Evolutionary conservation across 2,888 invertebrate genomes (phyloP).

Genomic region (Cantharis rufa): DNA sequence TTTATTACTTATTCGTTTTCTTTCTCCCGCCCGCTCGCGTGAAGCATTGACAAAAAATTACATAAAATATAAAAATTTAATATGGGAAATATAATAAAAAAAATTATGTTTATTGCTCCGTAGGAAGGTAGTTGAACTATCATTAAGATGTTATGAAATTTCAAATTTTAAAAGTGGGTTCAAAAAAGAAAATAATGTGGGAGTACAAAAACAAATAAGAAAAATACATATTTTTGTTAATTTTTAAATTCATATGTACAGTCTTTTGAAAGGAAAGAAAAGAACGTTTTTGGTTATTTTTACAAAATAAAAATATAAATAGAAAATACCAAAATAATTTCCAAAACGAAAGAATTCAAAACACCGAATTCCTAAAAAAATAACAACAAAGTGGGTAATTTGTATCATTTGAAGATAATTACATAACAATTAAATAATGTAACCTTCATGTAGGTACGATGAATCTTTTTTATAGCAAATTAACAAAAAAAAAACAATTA

Average conservation of each 20-base stretch:
- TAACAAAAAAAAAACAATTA: neutral
- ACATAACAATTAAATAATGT: neutral
- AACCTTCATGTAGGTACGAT: neutral
- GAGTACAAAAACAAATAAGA: neutral
- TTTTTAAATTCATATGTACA: too few relatives aligned
- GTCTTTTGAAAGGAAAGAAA: too few relatives aligned
- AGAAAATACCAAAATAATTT: neutral
- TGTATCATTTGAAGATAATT: neutral
- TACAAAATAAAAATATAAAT: neutral
- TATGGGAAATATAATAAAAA: neutral
- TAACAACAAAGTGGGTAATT: neutral
- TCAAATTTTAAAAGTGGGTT: neutral
- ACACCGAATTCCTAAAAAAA: neutral
- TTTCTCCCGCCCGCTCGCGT: neutral
- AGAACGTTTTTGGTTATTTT: neutral
- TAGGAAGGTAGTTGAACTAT: neutral
- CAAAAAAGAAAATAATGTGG: neutral
- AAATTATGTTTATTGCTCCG: neutral
- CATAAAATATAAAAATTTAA: neutral
- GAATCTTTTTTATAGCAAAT: neutral
- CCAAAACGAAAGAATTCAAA: neutral
- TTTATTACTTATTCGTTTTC: neutral
- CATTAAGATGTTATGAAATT: neutral
- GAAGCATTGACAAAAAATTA: neutral
- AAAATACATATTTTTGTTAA: too few relatives aligned